phyloP scores from a whole-genome alignment of 2,113 vertebrate species.

The Acanthisitta chloris region DNA sequence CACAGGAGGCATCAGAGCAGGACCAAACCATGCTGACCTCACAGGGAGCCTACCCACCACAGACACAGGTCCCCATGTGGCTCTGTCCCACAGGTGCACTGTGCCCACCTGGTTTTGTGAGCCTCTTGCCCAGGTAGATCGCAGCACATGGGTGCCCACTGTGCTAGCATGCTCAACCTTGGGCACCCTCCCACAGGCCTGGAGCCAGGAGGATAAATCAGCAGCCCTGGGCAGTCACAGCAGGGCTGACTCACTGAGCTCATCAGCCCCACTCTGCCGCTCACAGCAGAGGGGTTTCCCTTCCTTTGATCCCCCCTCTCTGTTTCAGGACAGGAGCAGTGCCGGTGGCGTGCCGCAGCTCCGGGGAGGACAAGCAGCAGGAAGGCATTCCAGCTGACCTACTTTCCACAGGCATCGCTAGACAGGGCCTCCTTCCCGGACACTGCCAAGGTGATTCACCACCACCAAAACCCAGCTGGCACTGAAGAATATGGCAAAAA shows the following conservation, averaged over 20 bases:
- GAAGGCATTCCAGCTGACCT: slow-evolving; percentile 36
- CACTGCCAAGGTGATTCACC: neutral
- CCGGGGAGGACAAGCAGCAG: neutral
- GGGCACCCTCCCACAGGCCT: neutral
- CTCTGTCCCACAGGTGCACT: neutral
- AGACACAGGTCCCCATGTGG: neutral
- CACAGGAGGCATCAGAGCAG: neutral
- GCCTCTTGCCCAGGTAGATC: neutral
- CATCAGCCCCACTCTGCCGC: neutral
- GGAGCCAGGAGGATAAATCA: neutral
- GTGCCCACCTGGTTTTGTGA: neutral
- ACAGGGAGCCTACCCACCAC: neutral
- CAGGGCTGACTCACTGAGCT: neutral
- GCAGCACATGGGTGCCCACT: neutral
- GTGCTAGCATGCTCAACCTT: accelerated
- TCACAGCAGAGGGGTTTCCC: accelerated
- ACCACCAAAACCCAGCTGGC: neutral
- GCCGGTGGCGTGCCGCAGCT: neutral
- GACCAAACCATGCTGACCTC: neutral
- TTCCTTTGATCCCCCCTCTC: neutral
- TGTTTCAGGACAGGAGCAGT: neutral
- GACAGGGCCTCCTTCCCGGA: neutral
- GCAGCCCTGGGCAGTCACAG: neutral
- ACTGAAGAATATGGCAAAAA: neutral
- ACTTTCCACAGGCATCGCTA: neutral